These are phyloP conservation scores for Anguilla rostrata DNA, from an alignment of 2,113 vertebrate species.

Conservation along the genomic window DNA sequence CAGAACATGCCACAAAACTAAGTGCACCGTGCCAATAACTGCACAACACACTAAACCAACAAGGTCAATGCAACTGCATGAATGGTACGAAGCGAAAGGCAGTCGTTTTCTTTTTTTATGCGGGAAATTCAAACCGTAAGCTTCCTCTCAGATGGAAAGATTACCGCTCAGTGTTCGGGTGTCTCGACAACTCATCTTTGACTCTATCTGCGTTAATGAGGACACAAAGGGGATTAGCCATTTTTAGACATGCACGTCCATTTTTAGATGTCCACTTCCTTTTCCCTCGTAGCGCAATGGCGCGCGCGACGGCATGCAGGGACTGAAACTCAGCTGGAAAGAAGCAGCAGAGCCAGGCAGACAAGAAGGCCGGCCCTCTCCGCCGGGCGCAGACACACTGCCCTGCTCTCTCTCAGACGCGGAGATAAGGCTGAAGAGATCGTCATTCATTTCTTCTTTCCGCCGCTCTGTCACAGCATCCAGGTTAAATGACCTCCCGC, in stretches of 20 bases:
- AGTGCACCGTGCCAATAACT: too few relatives aligned
- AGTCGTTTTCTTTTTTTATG: too few relatives aligned
- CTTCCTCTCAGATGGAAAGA: background rate
- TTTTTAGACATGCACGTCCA: background rate
- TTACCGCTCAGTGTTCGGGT: background rate
- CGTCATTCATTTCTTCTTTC: background rate
- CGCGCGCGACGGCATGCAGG: too few relatives aligned
- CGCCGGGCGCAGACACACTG: background rate
- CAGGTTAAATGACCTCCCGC: background rate
- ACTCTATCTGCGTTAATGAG: background rate
- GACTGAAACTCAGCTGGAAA: too few relatives aligned
- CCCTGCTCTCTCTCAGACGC: background rate
- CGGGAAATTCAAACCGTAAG: too few relatives aligned
- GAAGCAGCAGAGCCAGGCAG: too few relatives aligned
- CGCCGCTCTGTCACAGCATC: background rate
- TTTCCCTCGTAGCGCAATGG: background rate
- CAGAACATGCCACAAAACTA: too few relatives aligned
- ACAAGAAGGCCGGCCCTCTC: background rate
- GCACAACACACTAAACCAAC: too few relatives aligned
- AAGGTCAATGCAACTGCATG: background rate
- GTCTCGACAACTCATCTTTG: background rate
- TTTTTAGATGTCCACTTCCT: background rate
- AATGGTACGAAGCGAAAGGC: background rate
- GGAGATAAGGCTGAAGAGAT: background rate
- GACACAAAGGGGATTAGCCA: background rate